These are phyloP conservation scores for Heptranchias perlo DNA, from an alignment of 2,113 vertebrate species.

Conservation along the genomic window DNA sequence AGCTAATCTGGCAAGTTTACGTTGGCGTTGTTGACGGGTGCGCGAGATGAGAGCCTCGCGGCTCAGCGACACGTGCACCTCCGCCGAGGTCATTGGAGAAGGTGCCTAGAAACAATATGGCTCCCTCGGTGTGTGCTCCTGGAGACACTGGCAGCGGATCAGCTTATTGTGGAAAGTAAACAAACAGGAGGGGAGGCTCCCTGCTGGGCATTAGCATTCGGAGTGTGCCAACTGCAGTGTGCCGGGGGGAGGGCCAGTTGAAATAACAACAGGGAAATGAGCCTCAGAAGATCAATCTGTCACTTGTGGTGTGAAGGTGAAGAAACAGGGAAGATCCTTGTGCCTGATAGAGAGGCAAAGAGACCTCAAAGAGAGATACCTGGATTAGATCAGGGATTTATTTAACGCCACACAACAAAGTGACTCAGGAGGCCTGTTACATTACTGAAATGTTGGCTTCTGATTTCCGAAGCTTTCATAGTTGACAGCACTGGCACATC, in stretches of 20 bases:
- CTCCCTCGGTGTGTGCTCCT: neutral
- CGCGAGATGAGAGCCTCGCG: neutral
- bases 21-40: neutral
- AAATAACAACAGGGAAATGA: constrained; percentile 8
- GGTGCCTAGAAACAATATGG: neutral
- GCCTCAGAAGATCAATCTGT: neutral
- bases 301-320: neutral
- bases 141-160: neutral
- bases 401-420: neutral
- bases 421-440: neutral
- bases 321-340: neutral
- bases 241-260: neutral
- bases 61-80: neutral
- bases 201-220: neutral
- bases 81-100: neutral
- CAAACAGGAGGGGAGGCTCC: neutral
- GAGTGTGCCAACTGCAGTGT: neutral
- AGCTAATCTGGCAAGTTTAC: neutral
- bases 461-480: neutral
- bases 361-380: neutral
- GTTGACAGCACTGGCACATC: neutral
- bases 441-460: neutral
- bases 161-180: neutral
- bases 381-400: neutral
- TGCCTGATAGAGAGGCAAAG: neutral